Conservation (phyloP, 2,113 vertebrate genomes). For the Proterorhinus semilunaris region DNA sequence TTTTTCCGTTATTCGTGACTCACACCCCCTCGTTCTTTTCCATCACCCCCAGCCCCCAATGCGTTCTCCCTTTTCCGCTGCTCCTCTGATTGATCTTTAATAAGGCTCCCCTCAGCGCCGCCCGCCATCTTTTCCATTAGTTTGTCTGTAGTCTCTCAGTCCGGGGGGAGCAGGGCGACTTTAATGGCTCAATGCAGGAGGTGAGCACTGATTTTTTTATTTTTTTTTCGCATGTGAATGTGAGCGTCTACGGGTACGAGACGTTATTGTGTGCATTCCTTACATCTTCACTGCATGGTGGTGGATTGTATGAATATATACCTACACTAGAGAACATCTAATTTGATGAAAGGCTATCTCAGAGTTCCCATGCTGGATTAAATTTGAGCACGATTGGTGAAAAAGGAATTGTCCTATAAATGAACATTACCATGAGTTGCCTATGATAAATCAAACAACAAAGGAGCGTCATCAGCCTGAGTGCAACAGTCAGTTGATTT, state of each 20-base stretch:
- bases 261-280: conserved; percentile 11
- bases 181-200: conserved; percentile 73
- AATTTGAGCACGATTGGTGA: background rate
- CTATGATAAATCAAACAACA: background rate
- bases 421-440: background rate
- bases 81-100: conserved; percentile 70
- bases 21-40: conserved; percentile 31
- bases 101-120: conserved; percentile 47
- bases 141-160: conserved; percentile 54
- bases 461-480: background rate
- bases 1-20: conserved; percentile 53
- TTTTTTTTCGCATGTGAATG: conserved; percentile 19
- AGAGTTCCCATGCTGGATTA: background rate
- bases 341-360: background rate
- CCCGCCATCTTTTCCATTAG: conserved; percentile 53
- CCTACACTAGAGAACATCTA: background rate
- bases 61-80: conserved; percentile 40
- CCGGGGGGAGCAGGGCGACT: conserved; percentile 53
- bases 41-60: conserved; percentile 33
- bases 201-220: conserved; percentile 50
- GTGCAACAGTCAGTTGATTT: background rate
- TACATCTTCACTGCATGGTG: conserved; percentile 6
- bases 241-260: conserved; percentile 17
- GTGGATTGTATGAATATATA: conserved; percentile 11
- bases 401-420: background rate